These are phyloP conservation scores for Blennius ocellaris DNA, from an alignment of 2,113 vertebrate species.

Conservation along the genomic window DNA sequence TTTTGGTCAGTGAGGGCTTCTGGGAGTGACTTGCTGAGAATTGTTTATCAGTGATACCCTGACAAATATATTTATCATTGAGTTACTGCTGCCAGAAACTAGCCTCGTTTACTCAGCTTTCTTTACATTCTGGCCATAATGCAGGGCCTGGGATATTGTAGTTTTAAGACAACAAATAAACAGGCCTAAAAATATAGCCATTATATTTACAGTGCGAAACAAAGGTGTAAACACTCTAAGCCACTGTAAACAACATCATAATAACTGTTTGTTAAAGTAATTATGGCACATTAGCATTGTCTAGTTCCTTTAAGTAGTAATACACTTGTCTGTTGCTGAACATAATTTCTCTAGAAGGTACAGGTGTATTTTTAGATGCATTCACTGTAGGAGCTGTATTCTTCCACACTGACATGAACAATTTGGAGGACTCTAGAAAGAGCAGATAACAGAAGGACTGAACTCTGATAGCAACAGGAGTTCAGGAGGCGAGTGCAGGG, in stretches of 20 bases:
- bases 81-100: no score
- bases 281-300: background rate
- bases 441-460: conserved; percentile 67
- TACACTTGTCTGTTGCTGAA: background rate
- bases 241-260: background rate
- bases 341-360: conserved; percentile 35
- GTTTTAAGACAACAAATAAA: no score
- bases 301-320: background rate
- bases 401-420: conserved; percentile 11
- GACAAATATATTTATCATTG: no score
- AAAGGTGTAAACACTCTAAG: background rate
- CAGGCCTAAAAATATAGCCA: background rate
- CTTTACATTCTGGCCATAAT: no score
- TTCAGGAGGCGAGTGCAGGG: conserved; percentile 51
- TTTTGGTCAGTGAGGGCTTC: no score
- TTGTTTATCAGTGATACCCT: no score
- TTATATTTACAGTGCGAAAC: conserved; percentile 1
- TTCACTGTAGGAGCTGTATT: background rate
- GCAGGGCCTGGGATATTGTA: no score
- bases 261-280: background rate
- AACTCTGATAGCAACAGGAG: conserved; percentile 41
- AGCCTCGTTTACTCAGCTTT: no score
- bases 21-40: no score
- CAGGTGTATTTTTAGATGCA: conserved; percentile 9
- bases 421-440: conserved; percentile 65